Evolutionary conservation across 2,113 vertebrate species (phyloP).

Genomic region (Mustelus asterias): DNA sequence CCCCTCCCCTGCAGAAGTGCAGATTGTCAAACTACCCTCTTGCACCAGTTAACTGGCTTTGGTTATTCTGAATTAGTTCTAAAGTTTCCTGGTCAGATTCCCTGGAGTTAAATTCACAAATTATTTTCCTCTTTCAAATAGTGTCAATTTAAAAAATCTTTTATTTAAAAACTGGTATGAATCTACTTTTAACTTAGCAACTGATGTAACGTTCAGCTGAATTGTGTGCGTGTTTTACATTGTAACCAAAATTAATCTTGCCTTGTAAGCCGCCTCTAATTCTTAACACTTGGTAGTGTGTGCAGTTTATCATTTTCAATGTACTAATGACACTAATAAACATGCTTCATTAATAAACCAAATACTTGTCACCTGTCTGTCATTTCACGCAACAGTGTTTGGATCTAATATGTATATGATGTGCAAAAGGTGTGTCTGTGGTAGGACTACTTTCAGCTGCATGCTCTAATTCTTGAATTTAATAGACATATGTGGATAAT

Average conservation of each 20-base stretch:
- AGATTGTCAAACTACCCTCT: not conserved
- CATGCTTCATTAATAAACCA: not conserved
- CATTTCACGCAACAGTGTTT: not conserved
- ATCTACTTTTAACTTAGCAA: not conserved
- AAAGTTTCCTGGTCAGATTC: not conserved
- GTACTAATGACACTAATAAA: conserved; percentile 33
- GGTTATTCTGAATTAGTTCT: not conserved
- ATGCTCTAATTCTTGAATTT: not conserved
- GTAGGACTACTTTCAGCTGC: not conserved
- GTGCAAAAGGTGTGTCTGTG: not conserved
- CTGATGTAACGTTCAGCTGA: not conserved
- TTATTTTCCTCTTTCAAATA: not conserved
- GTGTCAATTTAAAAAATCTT: not conserved
- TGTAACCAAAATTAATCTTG: not conserved
- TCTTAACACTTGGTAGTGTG: not conserved
- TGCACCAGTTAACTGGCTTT: not conserved
- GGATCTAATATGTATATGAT: not conserved
- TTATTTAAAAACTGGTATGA: not conserved
- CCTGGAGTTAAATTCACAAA: no score
- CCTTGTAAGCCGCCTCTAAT: not conserved
- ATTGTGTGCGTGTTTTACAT: conserved; percentile 3
- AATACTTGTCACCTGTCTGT: conserved; percentile 10
- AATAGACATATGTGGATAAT: no score
- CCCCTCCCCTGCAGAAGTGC: not conserved
- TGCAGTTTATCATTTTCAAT: not conserved